A percentile compares a stretch with the other conserved stretches of the same genome.
Evolutionary conservation across 2,113 vertebrate species (phyloP).

Genomic region (Erythrocercus mccallii): DNA sequence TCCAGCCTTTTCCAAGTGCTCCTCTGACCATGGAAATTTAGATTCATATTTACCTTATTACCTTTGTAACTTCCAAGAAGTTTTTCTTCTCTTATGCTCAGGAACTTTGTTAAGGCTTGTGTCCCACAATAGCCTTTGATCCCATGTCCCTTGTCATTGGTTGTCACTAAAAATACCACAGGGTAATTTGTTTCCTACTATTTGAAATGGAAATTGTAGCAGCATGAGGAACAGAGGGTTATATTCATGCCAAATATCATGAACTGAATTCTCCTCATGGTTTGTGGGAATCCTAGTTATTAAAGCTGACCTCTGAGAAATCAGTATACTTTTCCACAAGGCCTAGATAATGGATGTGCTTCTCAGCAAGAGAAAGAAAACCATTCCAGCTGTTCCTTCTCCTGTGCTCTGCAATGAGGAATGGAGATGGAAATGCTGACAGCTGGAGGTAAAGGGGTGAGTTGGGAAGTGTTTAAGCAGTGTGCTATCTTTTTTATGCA

Average conservation of each 20-base stretch:
- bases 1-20: not conserved
- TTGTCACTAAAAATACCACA: constrained; percentile 33
- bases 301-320: constrained; percentile 37
- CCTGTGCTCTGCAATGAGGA: not conserved
- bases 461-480: not conserved
- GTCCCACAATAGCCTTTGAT: not conserved
- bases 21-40: not conserved
- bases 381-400: not conserved
- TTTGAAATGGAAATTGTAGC: constrained; percentile 61
- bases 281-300: constrained; percentile 40
- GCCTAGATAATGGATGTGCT: not conserved
- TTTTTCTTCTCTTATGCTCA: not conserved
- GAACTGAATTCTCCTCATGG: constrained; percentile 19
- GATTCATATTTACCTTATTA: not conserved
- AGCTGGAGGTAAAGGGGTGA: not conserved
- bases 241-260: constrained; percentile 50
- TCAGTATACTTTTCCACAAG: constrained; percentile 22
- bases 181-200: constrained; percentile 43
- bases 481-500: not conserved
- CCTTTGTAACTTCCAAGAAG: not conserved
- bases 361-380: not conserved
- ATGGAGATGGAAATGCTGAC: not conserved
- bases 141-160: not conserved
- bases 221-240: constrained; percentile 22
- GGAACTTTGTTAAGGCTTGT: not conserved